These are phyloP conservation scores for Achatina immaculata DNA, from an alignment of 1,140 invertebrate genomes.

Conservation along the genomic window DNA sequence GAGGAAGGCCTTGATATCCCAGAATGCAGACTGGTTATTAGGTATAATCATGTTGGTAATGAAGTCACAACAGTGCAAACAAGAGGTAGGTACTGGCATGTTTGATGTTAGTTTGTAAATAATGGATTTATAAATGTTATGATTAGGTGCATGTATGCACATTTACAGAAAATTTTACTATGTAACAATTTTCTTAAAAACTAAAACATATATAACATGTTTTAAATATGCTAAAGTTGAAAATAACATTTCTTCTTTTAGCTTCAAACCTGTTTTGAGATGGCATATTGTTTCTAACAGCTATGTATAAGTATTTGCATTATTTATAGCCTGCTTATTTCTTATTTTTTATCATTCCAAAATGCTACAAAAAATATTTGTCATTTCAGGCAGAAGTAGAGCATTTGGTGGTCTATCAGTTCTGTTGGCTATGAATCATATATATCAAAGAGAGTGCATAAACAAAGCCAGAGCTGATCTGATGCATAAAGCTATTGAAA, in stretches of 20 bases:
- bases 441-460: slow-evolving; percentile 32
- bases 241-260: too few species aligned
- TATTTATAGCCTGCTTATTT: too few species aligned
- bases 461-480: slow-evolving; percentile 38
- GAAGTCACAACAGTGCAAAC: slow-evolving; percentile 68
- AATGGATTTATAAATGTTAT: too few species aligned
- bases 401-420: slow-evolving; percentile 40
- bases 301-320: too few species aligned
- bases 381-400: slow-evolving; percentile 42
- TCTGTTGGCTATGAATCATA: slow-evolving; percentile 30
- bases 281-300: too few species aligned
- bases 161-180: not conserved
- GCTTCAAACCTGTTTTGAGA: too few species aligned
- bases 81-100: slow-evolving; percentile 52
- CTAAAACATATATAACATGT: too few species aligned
- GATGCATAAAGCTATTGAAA: slow-evolving; percentile 42
- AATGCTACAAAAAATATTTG: not conserved
- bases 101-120: not conserved
- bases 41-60: slow-evolving; percentile 70
- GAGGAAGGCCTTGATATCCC: slow-evolving; percentile 71
- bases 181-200: not conserved
- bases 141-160: too few species aligned
- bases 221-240: too few species aligned
- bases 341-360: not conserved
- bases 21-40: slow-evolving; percentile 67